Evolutionary conservation across 2,797 vertebrate species (phyloP), one percentile per base, ranked within the genome.

Genomic region (Spondyliosoma cantharus): DNA sequence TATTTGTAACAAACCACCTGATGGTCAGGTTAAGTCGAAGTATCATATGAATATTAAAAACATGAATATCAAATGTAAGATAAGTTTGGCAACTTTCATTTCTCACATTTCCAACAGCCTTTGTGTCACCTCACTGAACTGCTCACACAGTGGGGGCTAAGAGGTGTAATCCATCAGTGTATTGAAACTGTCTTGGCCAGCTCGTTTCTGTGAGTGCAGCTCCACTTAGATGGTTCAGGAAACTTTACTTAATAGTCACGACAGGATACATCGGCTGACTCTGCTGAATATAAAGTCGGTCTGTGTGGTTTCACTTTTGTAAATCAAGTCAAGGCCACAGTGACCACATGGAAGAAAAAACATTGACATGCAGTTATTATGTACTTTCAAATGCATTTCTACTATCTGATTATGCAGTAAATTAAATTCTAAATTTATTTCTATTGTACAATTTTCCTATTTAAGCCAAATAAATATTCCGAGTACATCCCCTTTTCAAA

Each of bases 111-210:
- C 8, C 19, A 22, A 1, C 2, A 2, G 0, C 16, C 25, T 62
- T 49, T 45, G 46, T 15, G n/a, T 16, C n/a, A 27, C n/a, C 27
- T 62, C 8, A 49, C 6, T 49, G 22, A 77, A 32, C 24, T 25
- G 32, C 53, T 69, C 58, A 25, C 24, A 20, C 25, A 1, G 64
- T 6, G 16, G 27, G 19, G 50, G 43, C 13, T 32, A 7, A 29
- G 12, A 63, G 58, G 37, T 46, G 49, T 66, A 45, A 66, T 71
- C 46, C 54, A 59, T 78, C 71, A 71, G n/a, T 48, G 37, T 3
- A 24, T 32, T 4, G 25, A 32, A 46, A 20, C 0, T 0, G 61
- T 24, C 14, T 71, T 9, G 24, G 20, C n/a, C 32, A 12, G 24
- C 56, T 72, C 0, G 3, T 16, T 49, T 19, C 27, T 58, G 37